These are phyloP conservation scores for Phylloscopus whistleri DNA, from an alignment of 2,113 vertebrate species.

Conservation along the genomic window DNA sequence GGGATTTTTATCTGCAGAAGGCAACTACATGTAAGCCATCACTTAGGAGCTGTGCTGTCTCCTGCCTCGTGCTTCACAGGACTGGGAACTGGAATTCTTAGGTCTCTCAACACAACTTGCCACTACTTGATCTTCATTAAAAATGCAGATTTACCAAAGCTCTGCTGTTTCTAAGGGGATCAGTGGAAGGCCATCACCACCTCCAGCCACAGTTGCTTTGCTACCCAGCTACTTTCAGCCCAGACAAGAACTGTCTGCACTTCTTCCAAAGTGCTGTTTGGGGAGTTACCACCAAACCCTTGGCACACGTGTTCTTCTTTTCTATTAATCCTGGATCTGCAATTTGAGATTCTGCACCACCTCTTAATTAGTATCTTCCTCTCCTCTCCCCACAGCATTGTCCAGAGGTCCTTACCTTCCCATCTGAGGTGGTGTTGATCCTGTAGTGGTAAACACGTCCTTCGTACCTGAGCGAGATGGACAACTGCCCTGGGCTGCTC, in stretches of 20 bases:
- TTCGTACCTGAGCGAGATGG: slow-evolving; percentile 96
- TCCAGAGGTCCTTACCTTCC: slow-evolving; percentile 80
- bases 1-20: background rate
- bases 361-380: background rate
- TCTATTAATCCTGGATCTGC: background rate
- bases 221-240: background rate
- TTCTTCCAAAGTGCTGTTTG: background rate
- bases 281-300: background rate
- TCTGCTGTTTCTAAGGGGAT: background rate
- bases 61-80: background rate
- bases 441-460: slow-evolving; percentile 99
- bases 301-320: rapidly evolving
- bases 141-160: background rate
- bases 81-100: background rate
- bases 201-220: background rate
- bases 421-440: slow-evolving; percentile 92
- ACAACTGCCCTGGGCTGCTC: slow-evolving; percentile 97
- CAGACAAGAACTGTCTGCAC: background rate
- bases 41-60: background rate
- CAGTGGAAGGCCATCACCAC: background rate
- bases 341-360: background rate
- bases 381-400: background rate
- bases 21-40: background rate
- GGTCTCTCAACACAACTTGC: background rate
- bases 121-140: background rate